Percentiles rank a stretch among this genome's conserved stretches.
Conservation (phyloP, 2,888 invertebrate species). For the Elmis aenea region DNA sequence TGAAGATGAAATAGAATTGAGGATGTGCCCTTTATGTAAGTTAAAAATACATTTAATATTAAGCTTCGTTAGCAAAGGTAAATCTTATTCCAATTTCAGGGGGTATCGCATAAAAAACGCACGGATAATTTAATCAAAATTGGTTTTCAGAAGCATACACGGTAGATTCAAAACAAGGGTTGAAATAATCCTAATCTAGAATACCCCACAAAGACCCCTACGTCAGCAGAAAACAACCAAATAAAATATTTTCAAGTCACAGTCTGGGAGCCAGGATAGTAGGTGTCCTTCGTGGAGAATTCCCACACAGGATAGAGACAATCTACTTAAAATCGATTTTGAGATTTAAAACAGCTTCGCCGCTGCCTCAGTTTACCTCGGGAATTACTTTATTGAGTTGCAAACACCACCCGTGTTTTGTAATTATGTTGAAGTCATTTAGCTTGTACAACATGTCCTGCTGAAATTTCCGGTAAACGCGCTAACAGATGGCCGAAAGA, state of each 20-base stretch:
- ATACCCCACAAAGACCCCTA: background rate
- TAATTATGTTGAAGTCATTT: slow-evolving; percentile 13
- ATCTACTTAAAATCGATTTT: slow-evolving; percentile 7
- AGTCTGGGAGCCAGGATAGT: too few species aligned
- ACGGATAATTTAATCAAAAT: slow-evolving; percentile 10
- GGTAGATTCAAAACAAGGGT: slow-evolving; percentile 5
- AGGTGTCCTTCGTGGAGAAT: too few species aligned
- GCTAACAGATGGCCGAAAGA: background rate
- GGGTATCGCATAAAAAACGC: too few species aligned
- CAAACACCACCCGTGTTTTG: slow-evolving; percentile 9
- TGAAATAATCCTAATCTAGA: slow-evolving; percentile 7
- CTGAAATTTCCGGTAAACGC: background rate
- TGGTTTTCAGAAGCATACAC: slow-evolving; percentile 10
- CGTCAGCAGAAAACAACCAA: too few species aligned
- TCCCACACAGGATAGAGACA: too few species aligned
- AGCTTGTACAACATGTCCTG: background rate
- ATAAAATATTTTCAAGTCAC: too few species aligned
- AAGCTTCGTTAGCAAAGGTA: too few species aligned
- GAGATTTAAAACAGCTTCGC: slow-evolving; percentile 9
- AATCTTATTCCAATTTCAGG: too few species aligned
- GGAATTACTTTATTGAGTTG: slow-evolving; percentile 17
- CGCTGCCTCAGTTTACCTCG: slow-evolving; percentile 9
- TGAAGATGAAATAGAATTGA: too few species aligned
- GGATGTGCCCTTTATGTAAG: too few species aligned
- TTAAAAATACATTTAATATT: too few species aligned